phyloP scores from a whole-genome alignment of 2,797 vertebrate species.

The Eulemur coronatus region DNA sequence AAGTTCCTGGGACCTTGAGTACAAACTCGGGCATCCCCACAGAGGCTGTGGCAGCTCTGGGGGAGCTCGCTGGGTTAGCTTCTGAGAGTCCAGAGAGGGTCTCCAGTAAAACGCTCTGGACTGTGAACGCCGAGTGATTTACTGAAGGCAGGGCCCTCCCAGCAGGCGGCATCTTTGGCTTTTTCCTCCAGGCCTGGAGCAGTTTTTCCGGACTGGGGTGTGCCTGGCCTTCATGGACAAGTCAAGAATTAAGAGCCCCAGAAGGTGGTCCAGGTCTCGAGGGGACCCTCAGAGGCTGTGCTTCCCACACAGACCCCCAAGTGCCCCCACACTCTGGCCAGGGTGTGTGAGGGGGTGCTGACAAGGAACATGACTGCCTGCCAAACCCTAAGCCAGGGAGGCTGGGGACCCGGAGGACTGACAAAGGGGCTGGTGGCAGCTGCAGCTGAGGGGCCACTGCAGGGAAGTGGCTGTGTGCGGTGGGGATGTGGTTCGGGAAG shows the following conservation, averaged over 20 bases:
- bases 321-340: fast-evolving
- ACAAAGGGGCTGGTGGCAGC: background rate
- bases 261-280: too few relatives aligned
- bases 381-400: background rate
- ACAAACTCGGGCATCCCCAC: background rate
- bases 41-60: fast-evolving
- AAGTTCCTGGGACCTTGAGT: background rate
- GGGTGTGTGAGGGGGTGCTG: background rate
- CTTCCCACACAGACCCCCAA: background rate
- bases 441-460: fast-evolving
- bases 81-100: background rate
- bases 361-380: fast-evolving
- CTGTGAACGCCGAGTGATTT: fast-evolving
- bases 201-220: background rate
- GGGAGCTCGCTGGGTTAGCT: background rate
- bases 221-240: background rate
- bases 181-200: too few relatives aligned
- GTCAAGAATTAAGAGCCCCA: background rate
- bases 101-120: background rate
- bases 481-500: background rate
- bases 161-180: fast-evolving
- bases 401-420: too few relatives aligned
- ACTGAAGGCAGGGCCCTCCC: fast-evolving
- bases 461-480: fast-evolving
- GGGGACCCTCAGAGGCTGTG: background rate